Evolutionary conservation across 1,140 invertebrate genomes (phyloP).

Genomic region (Listronotus bonariensis): DNA sequence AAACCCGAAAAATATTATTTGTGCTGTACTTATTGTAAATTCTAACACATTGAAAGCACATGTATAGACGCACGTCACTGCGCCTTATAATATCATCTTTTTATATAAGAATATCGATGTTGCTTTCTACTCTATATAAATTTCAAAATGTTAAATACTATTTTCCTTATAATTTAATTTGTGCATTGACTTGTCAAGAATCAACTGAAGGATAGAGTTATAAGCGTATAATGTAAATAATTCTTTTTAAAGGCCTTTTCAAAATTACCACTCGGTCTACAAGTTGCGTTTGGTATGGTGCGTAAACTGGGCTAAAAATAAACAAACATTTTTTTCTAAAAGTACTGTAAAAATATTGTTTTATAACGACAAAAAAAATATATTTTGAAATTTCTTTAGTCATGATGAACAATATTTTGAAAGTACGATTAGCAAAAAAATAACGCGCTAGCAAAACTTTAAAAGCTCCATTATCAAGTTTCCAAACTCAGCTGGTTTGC

Average conservation of each 20-base stretch:
- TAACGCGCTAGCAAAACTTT: too few relatives aligned
- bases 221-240: conserved; percentile 35
- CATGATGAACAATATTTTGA: too few relatives aligned
- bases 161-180: conserved; percentile 45
- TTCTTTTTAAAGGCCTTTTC: conserved; percentile 6
- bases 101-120: conserved; percentile 56
- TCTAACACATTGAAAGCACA: conserved; percentile 57
- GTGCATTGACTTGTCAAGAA: conserved; percentile 53
- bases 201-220: conserved; percentile 31
- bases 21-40: conserved; percentile 37
- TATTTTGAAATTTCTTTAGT: too few relatives aligned
- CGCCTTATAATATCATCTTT: conserved; percentile 41
- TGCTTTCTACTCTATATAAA: conserved; percentile 48
- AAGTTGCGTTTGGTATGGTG: too few relatives aligned
- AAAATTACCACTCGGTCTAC: too few relatives aligned
- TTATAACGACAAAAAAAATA: too few relatives aligned
- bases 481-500: too few relatives aligned
- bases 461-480: too few relatives aligned
- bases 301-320: too few relatives aligned
- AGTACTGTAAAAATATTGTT: too few relatives aligned
- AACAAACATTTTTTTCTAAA: too few relatives aligned
- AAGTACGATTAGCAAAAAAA: too few relatives aligned
- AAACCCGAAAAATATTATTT: conserved; percentile 11
- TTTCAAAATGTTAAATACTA: conserved; percentile 39
- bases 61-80: conserved; percentile 42